Base-by-base conservation (phyloP, 2,113 vertebrate species). In the Eptatretus burgeri region DNA sequence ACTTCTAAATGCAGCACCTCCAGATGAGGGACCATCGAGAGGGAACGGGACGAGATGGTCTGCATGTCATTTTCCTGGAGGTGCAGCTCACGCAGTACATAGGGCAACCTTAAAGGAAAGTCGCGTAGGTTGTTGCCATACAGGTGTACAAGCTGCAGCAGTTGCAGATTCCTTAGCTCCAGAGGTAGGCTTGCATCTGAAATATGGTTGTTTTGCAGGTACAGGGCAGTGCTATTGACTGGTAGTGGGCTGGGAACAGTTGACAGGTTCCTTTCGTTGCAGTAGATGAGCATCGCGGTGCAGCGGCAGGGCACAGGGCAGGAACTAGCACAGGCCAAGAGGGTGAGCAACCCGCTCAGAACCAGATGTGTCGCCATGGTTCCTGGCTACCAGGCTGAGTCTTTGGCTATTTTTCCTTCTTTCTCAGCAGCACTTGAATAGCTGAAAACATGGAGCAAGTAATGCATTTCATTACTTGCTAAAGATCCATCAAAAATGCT, bases 191-290 rank as follows among this genome's bases (percentile, higher is more conserved):
- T 87, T 74, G 91, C 89, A 74, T 93, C 95, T 79, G 93, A 95
- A 75, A 98, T 98, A 86, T 91, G 85, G 84, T 98, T 98, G 77
- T 98, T 94, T 69, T 98, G 91, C 72, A 95, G 83, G 79, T 78
- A 95, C 75, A 98, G 85, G 64, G 85, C 79, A 67, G 78, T 93
- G 75, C 79, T 82, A 74, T 87, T 88, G 76, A 93, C 87, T 62
- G 82, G 77, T 69, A 95, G 85, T 70, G 88, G 88, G 77, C 88
- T 80, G 83, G 91, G 91, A 81, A 98, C 89, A 76, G 91, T 95
- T 71, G 85, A 93, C 81, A 98, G 78, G 76, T 82, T 85, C 76
- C 89, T 79, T 68, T 98, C 91, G 1, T 98, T 98, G 76, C 91
- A 98, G 77, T 98, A 95, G 76, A 98, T 81, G 74, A 82, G 95